phyloP scores from a whole-genome alignment of 1,140 invertebrate genomes.

The Lepidotrigona ventralis region DNA sequence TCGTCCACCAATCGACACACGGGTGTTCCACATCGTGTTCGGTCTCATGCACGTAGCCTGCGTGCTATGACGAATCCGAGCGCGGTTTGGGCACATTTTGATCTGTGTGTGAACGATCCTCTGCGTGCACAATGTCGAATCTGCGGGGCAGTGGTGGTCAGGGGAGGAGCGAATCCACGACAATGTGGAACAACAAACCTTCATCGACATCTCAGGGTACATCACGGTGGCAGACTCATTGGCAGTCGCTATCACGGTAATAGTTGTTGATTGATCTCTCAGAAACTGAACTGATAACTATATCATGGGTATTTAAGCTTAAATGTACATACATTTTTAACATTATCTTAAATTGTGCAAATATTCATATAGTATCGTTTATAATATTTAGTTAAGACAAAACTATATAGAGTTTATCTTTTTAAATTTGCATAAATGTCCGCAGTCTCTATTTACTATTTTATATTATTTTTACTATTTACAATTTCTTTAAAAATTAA shows the following conservation, averaged over 20 bases:
- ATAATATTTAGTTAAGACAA: too few relatives aligned
- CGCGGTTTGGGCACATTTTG: constrained; percentile 79
- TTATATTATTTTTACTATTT: too few relatives aligned
- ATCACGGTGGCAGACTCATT: constrained; percentile 78
- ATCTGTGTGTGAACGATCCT: constrained; percentile 76
- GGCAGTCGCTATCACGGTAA: constrained; percentile 79
- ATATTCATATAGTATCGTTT: too few relatives aligned
- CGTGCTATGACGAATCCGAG: constrained; percentile 78
- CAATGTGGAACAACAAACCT: constrained; percentile 79
- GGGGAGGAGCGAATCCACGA: constrained; percentile 77
- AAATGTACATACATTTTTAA: too few relatives aligned
- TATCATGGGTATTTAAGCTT: not conserved
- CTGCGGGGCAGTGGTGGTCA: constrained; percentile 77
- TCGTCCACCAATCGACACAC: constrained; percentile 26
- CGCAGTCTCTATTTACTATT: too few relatives aligned
- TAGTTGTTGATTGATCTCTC: not conserved
- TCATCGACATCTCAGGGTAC: constrained; percentile 77
- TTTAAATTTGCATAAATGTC: too few relatives aligned
- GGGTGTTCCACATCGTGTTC: constrained; percentile 66
- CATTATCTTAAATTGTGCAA: too few relatives aligned
- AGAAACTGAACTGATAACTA: not conserved
- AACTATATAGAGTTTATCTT: too few relatives aligned
- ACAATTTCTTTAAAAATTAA: too few relatives aligned
- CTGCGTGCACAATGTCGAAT: constrained; percentile 77
- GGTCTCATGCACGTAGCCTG: constrained; percentile 76